A percentile compares a stretch with the other conserved stretches of the same genome.
Conservation (phyloP, 1,140 invertebrate species). For the Caerostris darwini region DNA sequence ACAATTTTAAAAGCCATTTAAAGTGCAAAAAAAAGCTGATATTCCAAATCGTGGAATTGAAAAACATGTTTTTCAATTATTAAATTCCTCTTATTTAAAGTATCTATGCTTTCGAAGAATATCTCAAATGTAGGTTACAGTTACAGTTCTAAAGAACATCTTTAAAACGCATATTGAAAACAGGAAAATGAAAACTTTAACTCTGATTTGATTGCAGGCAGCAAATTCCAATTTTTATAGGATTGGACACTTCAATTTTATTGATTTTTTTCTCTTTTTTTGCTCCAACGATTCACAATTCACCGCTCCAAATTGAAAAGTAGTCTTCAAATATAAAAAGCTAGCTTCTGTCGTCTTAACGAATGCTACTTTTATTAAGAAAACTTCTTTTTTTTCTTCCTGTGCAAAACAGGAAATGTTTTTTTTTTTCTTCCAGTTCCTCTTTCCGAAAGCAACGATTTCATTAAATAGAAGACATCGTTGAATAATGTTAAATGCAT, state of each 20-base stretch:
- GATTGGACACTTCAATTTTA: slow-evolving; percentile 15
- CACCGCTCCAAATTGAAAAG: slow-evolving; percentile 18
- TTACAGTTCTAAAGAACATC: neutral
- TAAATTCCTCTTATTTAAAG: neutral
- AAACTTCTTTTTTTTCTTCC: neutral
- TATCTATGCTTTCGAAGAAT: neutral
- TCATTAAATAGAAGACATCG: neutral
- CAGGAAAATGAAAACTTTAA: neutral
- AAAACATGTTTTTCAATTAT: neutral
- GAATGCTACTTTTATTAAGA: slow-evolving; percentile 14
- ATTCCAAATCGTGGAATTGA: too few relatives aligned
- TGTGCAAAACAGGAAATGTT: neutral
- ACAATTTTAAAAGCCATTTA: too few relatives aligned
- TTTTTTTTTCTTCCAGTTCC: neutral
- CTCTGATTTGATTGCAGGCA: neutral
- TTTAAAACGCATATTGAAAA: neutral
- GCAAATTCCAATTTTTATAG: slow-evolving; percentile 6
- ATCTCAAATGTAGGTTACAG: neutral
- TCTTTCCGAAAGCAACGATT: neutral
- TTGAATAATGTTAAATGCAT: slow-evolving; percentile 14
- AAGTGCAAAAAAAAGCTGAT: too few relatives aligned
- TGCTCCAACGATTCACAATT: slow-evolving; percentile 13
- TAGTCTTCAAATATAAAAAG: slow-evolving; percentile 22
- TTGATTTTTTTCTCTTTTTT: neutral
- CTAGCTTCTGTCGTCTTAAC: neutral